These are phyloP conservation scores for Triops longicaudatus DNA, from an alignment of 1,140 invertebrate species.

Conservation along the genomic window DNA sequence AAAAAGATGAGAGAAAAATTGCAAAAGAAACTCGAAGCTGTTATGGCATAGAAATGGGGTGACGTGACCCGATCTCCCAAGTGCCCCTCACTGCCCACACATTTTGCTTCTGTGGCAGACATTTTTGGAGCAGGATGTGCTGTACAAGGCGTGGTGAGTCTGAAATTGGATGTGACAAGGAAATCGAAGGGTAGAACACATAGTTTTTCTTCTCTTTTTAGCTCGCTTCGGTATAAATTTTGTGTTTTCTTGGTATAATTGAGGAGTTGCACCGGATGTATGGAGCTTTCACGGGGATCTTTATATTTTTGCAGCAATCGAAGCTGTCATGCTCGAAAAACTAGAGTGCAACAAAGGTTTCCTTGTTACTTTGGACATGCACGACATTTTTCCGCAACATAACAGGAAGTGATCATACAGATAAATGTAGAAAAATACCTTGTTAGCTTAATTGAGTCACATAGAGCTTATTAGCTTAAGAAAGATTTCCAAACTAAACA, in stretches of 20 bases:
- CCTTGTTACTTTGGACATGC: too few species aligned
- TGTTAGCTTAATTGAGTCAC: not conserved
- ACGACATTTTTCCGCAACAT: too few species aligned
- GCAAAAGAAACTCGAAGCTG: not conserved
- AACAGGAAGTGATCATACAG: too few species aligned
- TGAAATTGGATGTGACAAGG: not conserved
- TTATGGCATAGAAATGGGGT: not conserved
- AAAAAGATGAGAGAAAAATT: not conserved
- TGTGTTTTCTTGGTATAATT: too few species aligned
- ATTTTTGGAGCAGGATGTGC: not conserved
- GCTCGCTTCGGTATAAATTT: not conserved
- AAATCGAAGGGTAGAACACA: not conserved
- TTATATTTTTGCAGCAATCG: too few species aligned
- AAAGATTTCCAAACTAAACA: not conserved
- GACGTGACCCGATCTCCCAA: not conserved
- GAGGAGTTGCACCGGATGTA: too few species aligned
- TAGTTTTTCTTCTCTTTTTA: not conserved
- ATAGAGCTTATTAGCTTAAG: not conserved
- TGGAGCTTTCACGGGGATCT: too few species aligned
- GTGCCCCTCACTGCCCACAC: not conserved
- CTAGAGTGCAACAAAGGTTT: too few species aligned
- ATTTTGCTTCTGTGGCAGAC: not conserved
- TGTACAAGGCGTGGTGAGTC: not conserved
- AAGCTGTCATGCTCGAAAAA: too few species aligned
- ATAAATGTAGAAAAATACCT: not conserved